Evolutionary conservation across 1,140 invertebrate species (phyloP).

Genomic region (Scylla paramamosain): DNA sequence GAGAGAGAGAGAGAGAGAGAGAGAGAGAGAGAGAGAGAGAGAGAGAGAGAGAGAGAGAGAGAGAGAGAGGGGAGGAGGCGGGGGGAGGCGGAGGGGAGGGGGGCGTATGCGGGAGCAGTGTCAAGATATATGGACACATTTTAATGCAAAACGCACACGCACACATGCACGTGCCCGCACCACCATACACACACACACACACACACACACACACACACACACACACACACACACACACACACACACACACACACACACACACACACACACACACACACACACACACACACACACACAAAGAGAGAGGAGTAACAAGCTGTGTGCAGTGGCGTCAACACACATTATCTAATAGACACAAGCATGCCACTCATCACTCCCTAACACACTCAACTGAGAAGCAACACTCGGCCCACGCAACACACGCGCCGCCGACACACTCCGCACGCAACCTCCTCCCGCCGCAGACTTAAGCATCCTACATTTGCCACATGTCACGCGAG

Average conservation of each 20-base stretch:
- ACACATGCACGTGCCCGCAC: background rate
- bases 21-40: background rate
- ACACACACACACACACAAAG: slow-evolving; percentile 1
- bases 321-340: slow-evolving; percentile 15
- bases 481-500: background rate
- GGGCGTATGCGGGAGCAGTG: no score
- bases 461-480: background rate
- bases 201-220: background rate
- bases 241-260: slow-evolving; percentile 29
- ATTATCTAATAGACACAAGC: slow-evolving; percentile 53
- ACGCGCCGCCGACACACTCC: slow-evolving; percentile 27
- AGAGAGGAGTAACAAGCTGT: background rate
- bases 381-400: background rate
- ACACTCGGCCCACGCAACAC: slow-evolving; percentile 41
- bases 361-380: slow-evolving; percentile 17
- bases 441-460: background rate
- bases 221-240: slow-evolving; percentile 34
- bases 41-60: background rate
- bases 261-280: slow-evolving; percentile 11
- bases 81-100: background rate
- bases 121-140: no score
- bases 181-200: background rate
- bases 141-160: background rate
- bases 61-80: background rate
- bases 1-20: slow-evolving; percentile 22